Conservation (phyloP, 2,888 invertebrate genomes). For the Latrodectus hesperus region DNA sequence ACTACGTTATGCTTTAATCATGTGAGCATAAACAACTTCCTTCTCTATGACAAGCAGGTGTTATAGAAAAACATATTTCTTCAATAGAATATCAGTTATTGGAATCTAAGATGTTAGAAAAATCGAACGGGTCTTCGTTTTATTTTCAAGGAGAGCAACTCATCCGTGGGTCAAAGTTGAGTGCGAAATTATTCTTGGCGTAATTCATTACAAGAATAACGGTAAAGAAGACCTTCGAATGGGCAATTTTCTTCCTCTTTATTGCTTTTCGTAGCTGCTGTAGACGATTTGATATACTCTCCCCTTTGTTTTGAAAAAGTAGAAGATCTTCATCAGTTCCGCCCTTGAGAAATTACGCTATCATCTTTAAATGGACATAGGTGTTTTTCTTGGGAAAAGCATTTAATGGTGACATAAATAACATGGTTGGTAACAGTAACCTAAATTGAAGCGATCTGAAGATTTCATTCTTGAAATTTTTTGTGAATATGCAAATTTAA, state of each 20-base stretch:
- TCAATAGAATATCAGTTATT: too few relatives aligned
- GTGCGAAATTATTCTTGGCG: slow-evolving; percentile 18
- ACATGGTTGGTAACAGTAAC: too few relatives aligned
- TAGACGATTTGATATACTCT: slow-evolving; percentile 6
- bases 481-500: too few relatives aligned
- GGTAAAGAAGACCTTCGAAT: slow-evolving; percentile 34
- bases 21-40: too few relatives aligned
- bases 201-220: slow-evolving; percentile 33
- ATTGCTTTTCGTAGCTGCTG: slow-evolving; percentile 26
- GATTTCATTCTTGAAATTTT: too few relatives aligned
- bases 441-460: too few relatives aligned
- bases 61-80: too few relatives aligned
- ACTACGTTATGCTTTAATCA: too few relatives aligned
- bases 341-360: slow-evolving; percentile 34
- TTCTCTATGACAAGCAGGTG: too few relatives aligned
- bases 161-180: slow-evolving; percentile 15
- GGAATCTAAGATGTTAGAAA: too few relatives aligned
- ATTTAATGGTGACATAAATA: too few relatives aligned
- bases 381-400: too few relatives aligned
- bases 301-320: not conserved
- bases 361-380: slow-evolving; percentile 12
- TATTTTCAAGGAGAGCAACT: slow-evolving; percentile 35
- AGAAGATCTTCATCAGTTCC: slow-evolving; percentile 37
- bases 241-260: slow-evolving; percentile 35
- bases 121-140: slow-evolving; percentile 11